Evolutionary conservation across 2,888 invertebrate species (phyloP).

Genomic region (Drosophila macrospina): DNA sequence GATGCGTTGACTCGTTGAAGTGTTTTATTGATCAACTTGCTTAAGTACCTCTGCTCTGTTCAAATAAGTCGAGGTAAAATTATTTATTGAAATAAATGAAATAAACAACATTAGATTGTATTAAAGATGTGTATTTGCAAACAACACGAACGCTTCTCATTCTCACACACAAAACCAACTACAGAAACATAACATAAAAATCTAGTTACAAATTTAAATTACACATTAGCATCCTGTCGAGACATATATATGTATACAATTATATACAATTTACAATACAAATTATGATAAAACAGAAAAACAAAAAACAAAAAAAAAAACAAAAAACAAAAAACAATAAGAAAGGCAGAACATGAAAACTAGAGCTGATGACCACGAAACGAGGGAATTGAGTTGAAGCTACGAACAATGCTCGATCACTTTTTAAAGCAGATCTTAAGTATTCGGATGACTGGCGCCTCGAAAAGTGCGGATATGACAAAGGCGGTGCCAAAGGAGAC

Average conservation of each 20-base stretch:
- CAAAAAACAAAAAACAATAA: no score
- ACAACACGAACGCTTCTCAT: slow-evolving; percentile 35
- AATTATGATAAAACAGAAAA: slow-evolving; percentile 15
- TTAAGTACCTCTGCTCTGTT: neutral
- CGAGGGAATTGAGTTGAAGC: neutral
- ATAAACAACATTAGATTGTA: slow-evolving; percentile 3
- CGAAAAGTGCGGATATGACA: slow-evolving; percentile 91
- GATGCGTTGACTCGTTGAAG: no score
- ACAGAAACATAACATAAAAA: slow-evolving; percentile 49
- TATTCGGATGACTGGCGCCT: slow-evolving; percentile 92
- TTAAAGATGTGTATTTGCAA: slow-evolving; percentile 47
- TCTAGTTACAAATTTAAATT: slow-evolving; percentile 47
- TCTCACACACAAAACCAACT: slow-evolving; percentile 56
- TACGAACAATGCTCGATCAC: slow-evolving; percentile 38
- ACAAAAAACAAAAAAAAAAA: slow-evolving; percentile 11
- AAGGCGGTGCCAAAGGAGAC: slow-evolving; percentile 91
- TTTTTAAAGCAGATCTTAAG: slow-evolving; percentile 88
- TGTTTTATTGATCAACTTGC: no score
- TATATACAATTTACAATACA: slow-evolving; percentile 50
- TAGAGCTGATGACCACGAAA: slow-evolving; percentile 29
- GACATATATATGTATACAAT: slow-evolving; percentile 30
- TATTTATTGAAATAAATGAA: neutral
- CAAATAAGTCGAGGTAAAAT: no score
- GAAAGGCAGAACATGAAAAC: slow-evolving; percentile 15
- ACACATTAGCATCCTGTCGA: slow-evolving; percentile 41